A percentile compares a stretch with the other conserved stretches of the same genome.
phyloP scores from a whole-genome alignment of 2,113 vertebrate species.

The Anhinga rufa region DNA sequence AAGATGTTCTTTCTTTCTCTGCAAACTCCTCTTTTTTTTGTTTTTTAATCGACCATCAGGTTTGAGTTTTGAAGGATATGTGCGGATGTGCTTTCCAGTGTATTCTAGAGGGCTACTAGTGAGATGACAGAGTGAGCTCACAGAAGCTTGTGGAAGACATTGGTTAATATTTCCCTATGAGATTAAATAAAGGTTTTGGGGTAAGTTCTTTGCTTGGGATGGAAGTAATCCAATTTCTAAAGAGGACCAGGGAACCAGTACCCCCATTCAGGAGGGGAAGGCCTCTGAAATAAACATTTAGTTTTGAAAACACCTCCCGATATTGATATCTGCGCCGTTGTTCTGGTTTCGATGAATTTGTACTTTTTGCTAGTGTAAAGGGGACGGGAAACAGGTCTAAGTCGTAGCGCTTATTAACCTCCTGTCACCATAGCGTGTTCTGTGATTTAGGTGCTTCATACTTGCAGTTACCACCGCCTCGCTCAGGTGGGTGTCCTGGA shows the following conservation, averaged over 20 bases:
- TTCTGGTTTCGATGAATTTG: neutral
- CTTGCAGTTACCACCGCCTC: too few species aligned
- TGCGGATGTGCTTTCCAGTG: neutral
- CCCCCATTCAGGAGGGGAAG: neutral
- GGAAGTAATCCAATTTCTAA: neutral
- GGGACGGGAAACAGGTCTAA: neutral
- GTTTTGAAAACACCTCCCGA: neutral
- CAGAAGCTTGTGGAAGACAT: neutral
- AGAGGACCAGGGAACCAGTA: neutral
- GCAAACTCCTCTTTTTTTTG: neutral
- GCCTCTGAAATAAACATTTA: neutral
- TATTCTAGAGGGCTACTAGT: neutral
- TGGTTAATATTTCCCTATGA: neutral
- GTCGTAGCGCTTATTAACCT: neutral
- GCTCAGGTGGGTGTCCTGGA: accelerated
- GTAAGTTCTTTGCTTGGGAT: neutral
- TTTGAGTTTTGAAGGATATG: slow-evolving; percentile 11
- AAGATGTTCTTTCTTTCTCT: slow-evolving; percentile 36
- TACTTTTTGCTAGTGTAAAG: neutral
- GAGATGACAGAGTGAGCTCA: neutral
- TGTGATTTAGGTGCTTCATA: too few species aligned
- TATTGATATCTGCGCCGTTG: accelerated
- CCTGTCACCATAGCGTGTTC: accelerated
- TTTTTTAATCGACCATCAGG: neutral
- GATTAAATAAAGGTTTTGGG: neutral